phyloP scores from a whole-genome alignment of 92 coral and sea anemone species.

The Epizoanthus ramosus region DNA sequence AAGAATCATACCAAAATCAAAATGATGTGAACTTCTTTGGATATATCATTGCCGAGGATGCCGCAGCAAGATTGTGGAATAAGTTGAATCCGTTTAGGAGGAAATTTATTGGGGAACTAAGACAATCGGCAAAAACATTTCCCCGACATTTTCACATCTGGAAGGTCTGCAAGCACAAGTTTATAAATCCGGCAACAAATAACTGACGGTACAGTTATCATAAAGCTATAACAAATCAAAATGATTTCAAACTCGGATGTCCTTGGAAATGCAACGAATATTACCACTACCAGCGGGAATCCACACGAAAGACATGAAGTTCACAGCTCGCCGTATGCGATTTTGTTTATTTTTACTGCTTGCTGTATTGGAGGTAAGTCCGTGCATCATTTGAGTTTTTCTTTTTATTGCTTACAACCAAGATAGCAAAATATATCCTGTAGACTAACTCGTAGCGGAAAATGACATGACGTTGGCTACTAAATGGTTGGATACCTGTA shows the following conservation, averaged over 20 bases:
- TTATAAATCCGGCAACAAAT: background rate
- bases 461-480: too few relatives aligned
- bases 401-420: too few relatives aligned
- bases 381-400: too few relatives aligned
- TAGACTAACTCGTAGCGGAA: too few relatives aligned
- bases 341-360: constrained; percentile 84
- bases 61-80: background rate
- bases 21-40: background rate
- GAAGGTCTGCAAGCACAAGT: constrained; percentile 1
- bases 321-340: constrained; percentile 83
- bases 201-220: background rate
- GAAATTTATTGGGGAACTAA: background rate
- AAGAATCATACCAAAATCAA: background rate
- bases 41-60: background rate
- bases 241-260: background rate
- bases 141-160: constrained; percentile 9
- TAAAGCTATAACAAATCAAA: background rate
- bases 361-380: constrained; percentile 94
- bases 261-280: background rate
- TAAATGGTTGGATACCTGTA: too few relatives aligned
- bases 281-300: background rate
- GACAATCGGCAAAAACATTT: background rate
- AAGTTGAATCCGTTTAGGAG: background rate
- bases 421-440: too few relatives aligned
- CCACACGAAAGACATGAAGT: constrained; percentile 56